Evolutionary conservation across 1,140 invertebrate species (phyloP).

Genomic region (Musca domestica): DNA sequence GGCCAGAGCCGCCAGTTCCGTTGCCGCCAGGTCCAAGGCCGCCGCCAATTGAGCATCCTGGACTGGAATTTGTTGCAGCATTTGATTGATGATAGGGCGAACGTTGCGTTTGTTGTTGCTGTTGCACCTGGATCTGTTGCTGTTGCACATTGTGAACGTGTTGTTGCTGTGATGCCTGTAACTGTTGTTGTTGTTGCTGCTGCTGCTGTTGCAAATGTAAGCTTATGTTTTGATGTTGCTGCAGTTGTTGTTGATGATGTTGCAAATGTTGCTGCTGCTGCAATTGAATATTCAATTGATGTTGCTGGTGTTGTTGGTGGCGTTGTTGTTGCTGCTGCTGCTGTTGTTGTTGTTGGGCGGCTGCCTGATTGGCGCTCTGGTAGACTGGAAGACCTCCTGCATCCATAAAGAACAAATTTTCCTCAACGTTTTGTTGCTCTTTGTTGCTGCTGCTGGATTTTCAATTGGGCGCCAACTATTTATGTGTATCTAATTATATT

Average conservation of each 20-base stretch:
- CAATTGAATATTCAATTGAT: constrained; percentile 45
- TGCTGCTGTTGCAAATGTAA: constrained; percentile 46
- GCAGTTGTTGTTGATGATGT: constrained; percentile 28
- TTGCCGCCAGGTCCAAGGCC: constrained; percentile 47
- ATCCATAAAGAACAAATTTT: constrained; percentile 52
- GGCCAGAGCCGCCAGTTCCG: constrained; percentile 44
- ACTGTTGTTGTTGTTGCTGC: too few relatives aligned
- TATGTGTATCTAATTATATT: too few relatives aligned
- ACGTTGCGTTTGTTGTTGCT: constrained; percentile 29
- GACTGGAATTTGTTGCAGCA: constrained; percentile 35
- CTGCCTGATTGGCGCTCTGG: constrained; percentile 54
- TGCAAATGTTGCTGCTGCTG: constrained; percentile 33
- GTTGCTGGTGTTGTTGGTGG: constrained; percentile 43
- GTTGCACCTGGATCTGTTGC: constrained; percentile 38
- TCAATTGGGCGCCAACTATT: too few relatives aligned
- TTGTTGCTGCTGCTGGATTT: constrained; percentile 33
- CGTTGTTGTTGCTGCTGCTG: constrained; percentile 23
- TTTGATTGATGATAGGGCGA: constrained; percentile 29
- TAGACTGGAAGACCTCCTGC: constrained; percentile 54
- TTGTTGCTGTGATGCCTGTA: constrained; percentile 35
- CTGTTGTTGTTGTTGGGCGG: constrained; percentile 45
- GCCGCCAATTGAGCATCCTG: constrained; percentile 32
- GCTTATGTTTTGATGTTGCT: constrained; percentile 39
- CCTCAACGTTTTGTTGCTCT: constrained; percentile 40
- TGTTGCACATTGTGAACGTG: constrained; percentile 32